Evolutionary conservation across 2,888 invertebrate genomes (phyloP).

Genomic region (Xiphydria camelus): DNA sequence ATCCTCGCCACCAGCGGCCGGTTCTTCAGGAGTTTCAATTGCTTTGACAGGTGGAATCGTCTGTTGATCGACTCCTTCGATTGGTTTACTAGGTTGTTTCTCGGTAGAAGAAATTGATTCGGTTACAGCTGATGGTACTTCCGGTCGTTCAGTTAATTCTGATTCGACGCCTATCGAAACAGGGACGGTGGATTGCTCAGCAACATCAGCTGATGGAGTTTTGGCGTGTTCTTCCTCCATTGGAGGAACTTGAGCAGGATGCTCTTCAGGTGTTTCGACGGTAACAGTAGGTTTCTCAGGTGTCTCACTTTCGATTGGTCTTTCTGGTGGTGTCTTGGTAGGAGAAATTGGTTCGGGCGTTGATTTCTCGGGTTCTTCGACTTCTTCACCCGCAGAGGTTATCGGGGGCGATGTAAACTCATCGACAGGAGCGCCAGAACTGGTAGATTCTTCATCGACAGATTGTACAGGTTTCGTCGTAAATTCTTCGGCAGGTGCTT

Average conservation of each 20-base stretch:
- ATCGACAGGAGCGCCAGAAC: constrained; percentile 12
- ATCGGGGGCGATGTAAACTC: constrained; percentile 12
- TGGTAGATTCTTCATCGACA: constrained; percentile 20
- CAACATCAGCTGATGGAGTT: too few relatives aligned
- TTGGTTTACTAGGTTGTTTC: constrained; percentile 5
- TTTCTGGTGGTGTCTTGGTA: too few relatives aligned
- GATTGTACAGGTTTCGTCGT: constrained; percentile 9
- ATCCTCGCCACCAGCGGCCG: constrained; percentile 2
- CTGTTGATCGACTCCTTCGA: constrained; percentile 11
- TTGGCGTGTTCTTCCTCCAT: constrained; percentile 5
- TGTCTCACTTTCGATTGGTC: too few relatives aligned
- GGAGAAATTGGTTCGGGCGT: not conserved
- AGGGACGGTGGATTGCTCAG: not conserved
- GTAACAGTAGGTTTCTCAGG: too few relatives aligned
- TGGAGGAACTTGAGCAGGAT: too few relatives aligned
- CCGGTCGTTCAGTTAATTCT: not conserved
- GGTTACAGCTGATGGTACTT: not conserved
- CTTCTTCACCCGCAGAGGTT: not conserved
- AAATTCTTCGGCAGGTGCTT: constrained; percentile 15
- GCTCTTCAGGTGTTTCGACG: not conserved
- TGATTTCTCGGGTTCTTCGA: not conserved
- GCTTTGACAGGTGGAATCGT: constrained; percentile 17
- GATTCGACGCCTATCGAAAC: not conserved
- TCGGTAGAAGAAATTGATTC: not conserved
- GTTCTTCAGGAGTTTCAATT: constrained; percentile 11